Conservation (phyloP, 2,888 invertebrate species). For the Lasioglossum vierecki region DNA sequence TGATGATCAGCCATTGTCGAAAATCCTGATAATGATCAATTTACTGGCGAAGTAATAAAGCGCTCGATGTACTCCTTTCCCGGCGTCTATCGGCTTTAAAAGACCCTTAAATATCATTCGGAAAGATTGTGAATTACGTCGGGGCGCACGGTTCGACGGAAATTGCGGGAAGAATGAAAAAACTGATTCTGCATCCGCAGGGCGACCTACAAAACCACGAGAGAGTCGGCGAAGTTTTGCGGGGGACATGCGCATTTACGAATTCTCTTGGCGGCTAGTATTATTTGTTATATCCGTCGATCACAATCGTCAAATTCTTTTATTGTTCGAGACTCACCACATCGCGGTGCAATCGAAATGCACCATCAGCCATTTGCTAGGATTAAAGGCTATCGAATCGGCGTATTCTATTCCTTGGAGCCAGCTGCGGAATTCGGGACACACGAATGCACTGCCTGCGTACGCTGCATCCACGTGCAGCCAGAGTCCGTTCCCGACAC, state of each 20-base stretch:
- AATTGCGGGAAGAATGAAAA: conserved; percentile 68
- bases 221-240: conserved; percentile 5
- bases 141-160: conserved; percentile 56
- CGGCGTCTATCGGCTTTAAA: conserved; percentile 55
- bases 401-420: conserved; percentile 95
- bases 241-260: not conserved
- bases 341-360: conserved; percentile 99
- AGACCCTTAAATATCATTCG: conserved; percentile 52
- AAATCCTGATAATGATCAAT: not conserved
- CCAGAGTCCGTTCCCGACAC: conserved; percentile 94
- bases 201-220: conserved; percentile 50
- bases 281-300: not conserved
- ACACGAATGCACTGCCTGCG: conserved; percentile 97
- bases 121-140: conserved; percentile 59
- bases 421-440: conserved; percentile 97
- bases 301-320: not conserved
- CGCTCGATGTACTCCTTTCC: not conserved
- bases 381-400: conserved; percentile 98
- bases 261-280: not conserved
- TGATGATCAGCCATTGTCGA: not conserved
- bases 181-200: conserved; percentile 54
- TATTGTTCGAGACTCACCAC: conserved; percentile 89
- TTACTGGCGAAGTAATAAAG: not conserved
- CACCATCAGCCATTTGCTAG: conserved; percentile 99
- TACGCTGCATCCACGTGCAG: conserved; percentile 99